Conservation (phyloP, 1,140 invertebrate genomes). For the Cotesia typhae region DNA sequence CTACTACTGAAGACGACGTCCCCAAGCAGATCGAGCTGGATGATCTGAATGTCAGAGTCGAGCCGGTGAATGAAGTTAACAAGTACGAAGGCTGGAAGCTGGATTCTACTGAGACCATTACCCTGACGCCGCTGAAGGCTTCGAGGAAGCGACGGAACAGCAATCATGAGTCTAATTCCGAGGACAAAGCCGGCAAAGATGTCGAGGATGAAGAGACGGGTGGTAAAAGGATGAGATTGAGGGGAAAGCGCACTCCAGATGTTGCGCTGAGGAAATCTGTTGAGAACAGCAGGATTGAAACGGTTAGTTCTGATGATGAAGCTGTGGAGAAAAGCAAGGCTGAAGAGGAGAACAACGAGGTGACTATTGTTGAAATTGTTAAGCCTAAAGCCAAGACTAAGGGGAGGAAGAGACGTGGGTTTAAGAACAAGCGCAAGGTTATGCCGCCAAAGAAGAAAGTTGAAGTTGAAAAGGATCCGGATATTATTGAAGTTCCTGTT, state of each 20-base stretch:
- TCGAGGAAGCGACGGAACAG: slow-evolving; percentile 59
- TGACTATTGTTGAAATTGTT: slow-evolving; percentile 3
- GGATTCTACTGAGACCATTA: slow-evolving; percentile 44
- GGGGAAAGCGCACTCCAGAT: slow-evolving; percentile 65
- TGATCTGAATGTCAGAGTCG: slow-evolving; percentile 52
- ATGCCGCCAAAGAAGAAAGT: not conserved
- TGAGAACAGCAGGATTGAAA: slow-evolving; percentile 64
- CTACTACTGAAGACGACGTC: slow-evolving; percentile 44
- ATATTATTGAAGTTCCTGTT: not conserved
- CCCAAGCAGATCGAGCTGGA: slow-evolving; percentile 30
- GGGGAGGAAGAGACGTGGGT: slow-evolving; percentile 52
- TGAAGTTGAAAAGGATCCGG: not conserved
- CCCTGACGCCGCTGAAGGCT: slow-evolving; percentile 46
- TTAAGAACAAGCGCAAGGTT: slow-evolving; percentile 27
- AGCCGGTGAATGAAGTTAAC: slow-evolving; percentile 52
- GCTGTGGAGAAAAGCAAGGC: slow-evolving; percentile 54
- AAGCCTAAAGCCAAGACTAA: slow-evolving; percentile 52
- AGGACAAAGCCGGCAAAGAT: slow-evolving; percentile 43
- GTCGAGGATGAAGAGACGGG: slow-evolving; percentile 53
- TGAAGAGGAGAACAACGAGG: slow-evolving; percentile 32
- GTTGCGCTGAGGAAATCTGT: slow-evolving; percentile 67
- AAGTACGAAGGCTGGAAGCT: slow-evolving; percentile 56
- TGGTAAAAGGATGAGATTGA: slow-evolving; percentile 67
- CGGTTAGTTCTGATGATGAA: slow-evolving; percentile 59
- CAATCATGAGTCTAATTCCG: slow-evolving; percentile 53